Conservation (phyloP, 2,888 invertebrate genomes). For the Xestia c-nigrum region DNA sequence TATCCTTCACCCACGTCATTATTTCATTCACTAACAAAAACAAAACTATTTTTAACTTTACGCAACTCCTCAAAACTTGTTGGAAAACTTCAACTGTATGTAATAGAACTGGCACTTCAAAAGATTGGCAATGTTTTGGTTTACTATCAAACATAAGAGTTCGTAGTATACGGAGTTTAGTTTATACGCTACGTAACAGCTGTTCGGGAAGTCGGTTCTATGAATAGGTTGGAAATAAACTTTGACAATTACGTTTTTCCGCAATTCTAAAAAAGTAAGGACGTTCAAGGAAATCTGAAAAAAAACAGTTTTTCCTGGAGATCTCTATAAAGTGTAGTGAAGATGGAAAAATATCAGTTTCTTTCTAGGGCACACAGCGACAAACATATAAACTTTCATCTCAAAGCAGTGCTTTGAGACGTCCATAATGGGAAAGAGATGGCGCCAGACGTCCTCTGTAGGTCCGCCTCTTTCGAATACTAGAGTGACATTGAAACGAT, state of each 20-base stretch:
- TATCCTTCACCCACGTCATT: conserved; percentile 1
- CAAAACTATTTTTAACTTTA: conserved; percentile 27
- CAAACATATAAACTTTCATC: too few relatives aligned
- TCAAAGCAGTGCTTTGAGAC: too few relatives aligned
- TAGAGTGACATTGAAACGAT: too few relatives aligned
- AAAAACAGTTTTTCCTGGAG: background rate
- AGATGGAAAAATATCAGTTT: background rate
- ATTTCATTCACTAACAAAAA: conserved; percentile 30
- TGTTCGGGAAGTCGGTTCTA: conserved; percentile 31
- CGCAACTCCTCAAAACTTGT: conserved; percentile 23
- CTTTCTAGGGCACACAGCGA: background rate
- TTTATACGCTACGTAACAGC: conserved; percentile 45
- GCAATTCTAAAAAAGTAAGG: background rate
- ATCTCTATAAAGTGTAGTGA: background rate
- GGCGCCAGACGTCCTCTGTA: too few relatives aligned
- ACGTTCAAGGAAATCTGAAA: background rate
- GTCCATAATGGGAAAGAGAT: too few relatives aligned
- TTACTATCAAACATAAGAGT: conserved; percentile 37
- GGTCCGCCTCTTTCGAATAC: too few relatives aligned
- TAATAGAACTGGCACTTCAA: conserved; percentile 37
- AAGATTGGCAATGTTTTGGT: conserved; percentile 54
- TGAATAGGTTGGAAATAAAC: conserved; percentile 40
- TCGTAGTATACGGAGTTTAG: conserved; percentile 51
- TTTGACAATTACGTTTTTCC: conserved; percentile 4
- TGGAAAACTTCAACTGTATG: conserved; percentile 27